Base-by-base conservation (phyloP, 2,888 invertebrate species). In the Galeopsomyia nigrocyanea region DNA sequence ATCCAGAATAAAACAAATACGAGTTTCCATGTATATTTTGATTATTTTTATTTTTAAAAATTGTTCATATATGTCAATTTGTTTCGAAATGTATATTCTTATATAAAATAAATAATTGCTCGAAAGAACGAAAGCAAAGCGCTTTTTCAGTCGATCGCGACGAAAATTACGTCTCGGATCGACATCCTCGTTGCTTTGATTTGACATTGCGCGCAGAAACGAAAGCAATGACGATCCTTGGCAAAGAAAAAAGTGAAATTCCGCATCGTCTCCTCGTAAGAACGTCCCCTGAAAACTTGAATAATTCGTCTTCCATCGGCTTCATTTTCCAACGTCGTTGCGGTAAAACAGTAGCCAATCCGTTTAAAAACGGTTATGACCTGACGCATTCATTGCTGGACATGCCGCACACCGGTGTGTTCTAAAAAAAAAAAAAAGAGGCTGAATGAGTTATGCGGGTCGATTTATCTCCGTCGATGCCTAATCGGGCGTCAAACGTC, bases 391-490 rank as follows among this genome's bases (percentile, higher is more conserved):
- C 78, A 76, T 83, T 81, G 39, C 83, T 82, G 68, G 79, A 69
- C 73, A 80, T 75, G 77, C 82, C 81, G 76, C 82, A 76, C n/a
- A 81, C 80, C 64, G 85, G 85, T 46, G 84, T 84, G 79, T 80
- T 83, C 85, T 86, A 79, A 71, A 83, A 83, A 39, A 66, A 39
- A 62, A 58, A 74, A 65, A 51, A 49, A 39, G 7, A 53, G 47
- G 17, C 3, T 31, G n/a, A 62, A 56, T 7, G 21, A 0, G 14
- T 64, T 22, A 16, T 17, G 17, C 2, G 10, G 9, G 26, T 19
- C 22, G 17, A 50, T 51, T 58, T 67, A 2, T 60, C 50, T n/a
- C 55, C 53, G 13, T 7, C 10, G 31, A 39, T 7, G 39, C 7
- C 39, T 39, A 39, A 39, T 39, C 10, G 39, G 39, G 10, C 39